Evolutionary conservation across 2,888 invertebrate species (phyloP).

Genomic region (Nasonia oneida): DNA sequence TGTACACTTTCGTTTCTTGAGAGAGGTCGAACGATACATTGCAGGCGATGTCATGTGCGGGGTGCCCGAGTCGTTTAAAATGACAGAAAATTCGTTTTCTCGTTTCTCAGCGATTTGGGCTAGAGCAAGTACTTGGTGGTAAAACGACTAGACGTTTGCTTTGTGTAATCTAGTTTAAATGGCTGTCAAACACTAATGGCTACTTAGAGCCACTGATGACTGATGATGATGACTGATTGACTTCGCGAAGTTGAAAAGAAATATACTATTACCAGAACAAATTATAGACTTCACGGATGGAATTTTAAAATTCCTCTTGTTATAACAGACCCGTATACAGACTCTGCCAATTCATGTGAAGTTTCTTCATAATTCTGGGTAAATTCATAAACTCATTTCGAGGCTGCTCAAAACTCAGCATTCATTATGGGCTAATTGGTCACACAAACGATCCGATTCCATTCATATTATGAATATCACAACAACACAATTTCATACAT

Average conservation of each 20-base stretch:
- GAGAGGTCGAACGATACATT: too few species aligned
- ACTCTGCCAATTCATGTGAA: neutral
- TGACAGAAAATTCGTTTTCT: neutral
- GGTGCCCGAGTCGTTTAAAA: neutral
- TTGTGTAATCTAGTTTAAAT: neutral
- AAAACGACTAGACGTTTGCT: neutral
- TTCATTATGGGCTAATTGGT: neutral
- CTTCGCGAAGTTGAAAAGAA: neutral
- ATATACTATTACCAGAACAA: neutral
- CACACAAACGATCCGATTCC: neutral
- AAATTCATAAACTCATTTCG: conserved; percentile 7
- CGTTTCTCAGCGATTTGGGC: too few species aligned
- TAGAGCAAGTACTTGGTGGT: neutral
- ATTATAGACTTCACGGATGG: neutral
- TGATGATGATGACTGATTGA: neutral
- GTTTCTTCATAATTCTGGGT: neutral
- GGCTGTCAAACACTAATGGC: neutral
- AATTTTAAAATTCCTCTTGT: neutral
- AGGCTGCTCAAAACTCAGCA: neutral
- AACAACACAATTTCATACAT: too few species aligned
- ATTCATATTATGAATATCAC: too few species aligned
- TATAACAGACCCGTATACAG: neutral
- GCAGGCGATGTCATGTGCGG: too few species aligned
- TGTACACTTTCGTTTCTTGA: neutral
- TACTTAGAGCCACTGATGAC: too few species aligned